phyloP scores from a whole-genome alignment of 2,797 vertebrate species.

The Poecilia velifera region DNA sequence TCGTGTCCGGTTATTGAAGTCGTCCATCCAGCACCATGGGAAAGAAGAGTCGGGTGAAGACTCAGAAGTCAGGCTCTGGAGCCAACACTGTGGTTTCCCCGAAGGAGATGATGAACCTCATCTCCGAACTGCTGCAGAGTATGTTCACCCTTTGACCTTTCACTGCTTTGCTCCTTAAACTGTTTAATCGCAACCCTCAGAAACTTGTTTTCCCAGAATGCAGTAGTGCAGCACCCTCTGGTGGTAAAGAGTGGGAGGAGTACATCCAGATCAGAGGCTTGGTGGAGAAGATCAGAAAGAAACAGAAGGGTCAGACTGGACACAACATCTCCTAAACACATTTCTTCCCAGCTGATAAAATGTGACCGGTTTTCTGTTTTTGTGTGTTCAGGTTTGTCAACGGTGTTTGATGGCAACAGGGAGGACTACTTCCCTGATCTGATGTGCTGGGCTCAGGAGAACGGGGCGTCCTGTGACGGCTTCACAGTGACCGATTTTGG shows the following conservation, averaged over 20 bases:
- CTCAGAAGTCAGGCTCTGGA: conserved; percentile 93
- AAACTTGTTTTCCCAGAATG: conserved; percentile 83
- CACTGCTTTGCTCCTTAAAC: not conserved
- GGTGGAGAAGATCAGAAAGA: conserved; percentile 97
- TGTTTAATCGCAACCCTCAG: not conserved
- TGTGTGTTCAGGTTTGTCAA: conserved; percentile 85
- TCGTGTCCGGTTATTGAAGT: conserved; percentile 51
- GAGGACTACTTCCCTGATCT: conserved; percentile 91
- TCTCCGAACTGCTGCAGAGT: conserved; percentile 95
- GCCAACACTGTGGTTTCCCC: conserved; percentile 87
- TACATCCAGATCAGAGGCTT: conserved; percentile 92
- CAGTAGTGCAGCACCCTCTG: conserved; percentile 89
- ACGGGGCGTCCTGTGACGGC: conserved; percentile 89
- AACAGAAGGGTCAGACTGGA: conserved; percentile 89
- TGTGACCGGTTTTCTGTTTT: not conserved
- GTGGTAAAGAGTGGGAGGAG: conserved; percentile 97
- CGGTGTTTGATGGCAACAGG: conserved; percentile 91
- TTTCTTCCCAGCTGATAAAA: not conserved
- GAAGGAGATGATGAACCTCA: conserved; percentile 95
- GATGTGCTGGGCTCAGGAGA: conserved; percentile 91
- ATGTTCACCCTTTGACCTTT: conserved; percentile 64
- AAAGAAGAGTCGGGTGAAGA: conserved; percentile 98
- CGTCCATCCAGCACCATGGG: conserved; percentile 85
- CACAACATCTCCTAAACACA: not conserved
- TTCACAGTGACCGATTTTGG: conserved; percentile 91